phyloP scores from a whole-genome alignment of 2,113 vertebrate genomes.

The Astur gentilis region DNA sequence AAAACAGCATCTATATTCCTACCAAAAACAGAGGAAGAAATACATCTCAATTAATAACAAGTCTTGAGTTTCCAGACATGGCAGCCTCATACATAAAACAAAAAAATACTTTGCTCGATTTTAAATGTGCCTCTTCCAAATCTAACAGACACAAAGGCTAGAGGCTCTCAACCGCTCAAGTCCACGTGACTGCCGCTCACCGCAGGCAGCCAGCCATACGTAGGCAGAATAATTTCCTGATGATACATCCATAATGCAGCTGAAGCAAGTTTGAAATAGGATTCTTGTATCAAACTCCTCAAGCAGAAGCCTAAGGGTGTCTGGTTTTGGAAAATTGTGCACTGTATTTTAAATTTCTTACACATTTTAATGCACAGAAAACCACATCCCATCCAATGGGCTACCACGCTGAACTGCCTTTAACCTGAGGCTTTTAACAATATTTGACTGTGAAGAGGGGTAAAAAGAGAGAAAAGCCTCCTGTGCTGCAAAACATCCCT shows the following conservation, averaged over 20 bases:
- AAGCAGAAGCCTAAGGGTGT: neutral
- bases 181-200: neutral
- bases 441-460: neutral
- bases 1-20: neutral
- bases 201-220: neutral
- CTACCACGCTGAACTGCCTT: neutral
- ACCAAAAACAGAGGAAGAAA: neutral
- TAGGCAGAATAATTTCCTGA: neutral
- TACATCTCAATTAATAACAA: neutral
- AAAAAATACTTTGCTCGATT: neutral
- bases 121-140: neutral
- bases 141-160: neutral
- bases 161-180: neutral
- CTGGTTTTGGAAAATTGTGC: neutral
- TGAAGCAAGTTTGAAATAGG: neutral
- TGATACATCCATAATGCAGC: neutral
- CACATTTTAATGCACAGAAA: neutral
- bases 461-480: neutral
- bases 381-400: rapidly evolving
- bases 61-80: neutral
- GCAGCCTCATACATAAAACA: neutral
- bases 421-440: neutral
- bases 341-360: neutral
- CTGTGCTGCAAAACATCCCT: neutral
- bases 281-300: neutral